These are phyloP conservation scores for Brachionus paranguensis DNA, from an alignment of 1,140 invertebrate genomes.

Conservation along the genomic window DNA sequence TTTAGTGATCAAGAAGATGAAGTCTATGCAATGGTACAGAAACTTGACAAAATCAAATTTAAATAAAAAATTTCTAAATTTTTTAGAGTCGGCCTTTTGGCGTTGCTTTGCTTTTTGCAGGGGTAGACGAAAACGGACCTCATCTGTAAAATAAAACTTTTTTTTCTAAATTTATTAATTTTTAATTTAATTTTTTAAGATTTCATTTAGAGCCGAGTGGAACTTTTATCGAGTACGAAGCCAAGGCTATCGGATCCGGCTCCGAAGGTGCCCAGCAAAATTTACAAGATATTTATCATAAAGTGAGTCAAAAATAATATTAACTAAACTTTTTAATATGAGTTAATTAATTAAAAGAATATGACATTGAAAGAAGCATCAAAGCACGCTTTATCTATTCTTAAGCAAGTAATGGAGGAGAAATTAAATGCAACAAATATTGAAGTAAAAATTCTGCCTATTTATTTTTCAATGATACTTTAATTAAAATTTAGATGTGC, in stretches of 20 bases:
- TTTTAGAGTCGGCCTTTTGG: conserved; percentile 88
- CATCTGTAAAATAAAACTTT: conserved; percentile 56
- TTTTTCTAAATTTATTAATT: neutral
- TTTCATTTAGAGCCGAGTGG: conserved; percentile 97
- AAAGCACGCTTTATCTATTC: conserved; percentile 79
- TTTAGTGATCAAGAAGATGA: conserved; percentile 95
- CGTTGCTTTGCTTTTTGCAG: conserved; percentile 71
- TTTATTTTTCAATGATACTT: neutral
- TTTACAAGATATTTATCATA: conserved; percentile 77
- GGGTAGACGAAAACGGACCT: conserved; percentile 60
- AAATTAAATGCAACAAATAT: conserved; percentile 95
- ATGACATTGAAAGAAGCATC: conserved; percentile 94
- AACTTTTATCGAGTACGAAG: conserved; percentile 93
- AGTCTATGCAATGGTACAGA: conserved; percentile 75
- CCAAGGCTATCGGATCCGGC: conserved; percentile 97
- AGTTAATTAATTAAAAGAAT: conserved; percentile 63
- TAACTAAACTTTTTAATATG: neutral
- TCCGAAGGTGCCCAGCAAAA: conserved; percentile 98
- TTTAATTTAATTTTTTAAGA: conserved; percentile 45
- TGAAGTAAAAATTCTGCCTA: conserved; percentile 63
- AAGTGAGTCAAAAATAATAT: conserved; percentile 58
- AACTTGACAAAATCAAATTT: neutral
- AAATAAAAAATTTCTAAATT: conserved; percentile 5
- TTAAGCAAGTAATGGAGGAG: conserved; percentile 99
- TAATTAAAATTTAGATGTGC: neutral